These are phyloP conservation scores for Rhinopomastus cyanomelas DNA, from an alignment of 2,113 vertebrate species.

Conservation along the genomic window DNA sequence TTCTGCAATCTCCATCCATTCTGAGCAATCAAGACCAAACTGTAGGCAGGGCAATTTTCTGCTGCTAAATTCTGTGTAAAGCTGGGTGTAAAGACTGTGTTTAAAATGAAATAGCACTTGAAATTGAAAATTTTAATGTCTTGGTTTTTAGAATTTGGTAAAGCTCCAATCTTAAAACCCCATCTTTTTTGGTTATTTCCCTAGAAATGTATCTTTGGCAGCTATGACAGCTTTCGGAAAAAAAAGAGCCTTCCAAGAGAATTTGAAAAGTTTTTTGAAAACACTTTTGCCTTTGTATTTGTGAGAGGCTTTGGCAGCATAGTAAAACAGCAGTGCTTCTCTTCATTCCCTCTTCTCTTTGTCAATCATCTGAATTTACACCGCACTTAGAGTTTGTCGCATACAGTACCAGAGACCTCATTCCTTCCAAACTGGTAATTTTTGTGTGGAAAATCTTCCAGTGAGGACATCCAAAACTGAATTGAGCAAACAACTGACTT, in stretches of 20 bases:
- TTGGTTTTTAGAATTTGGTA: background rate
- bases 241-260: constrained; percentile 47
- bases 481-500: background rate
- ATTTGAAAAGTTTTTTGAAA: constrained; percentile 43
- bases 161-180: background rate
- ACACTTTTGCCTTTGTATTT: constrained; percentile 52
- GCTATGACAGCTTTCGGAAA: constrained; percentile 63
- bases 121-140: constrained; percentile 21
- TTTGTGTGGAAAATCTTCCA: background rate
- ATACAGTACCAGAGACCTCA: background rate
- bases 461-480: background rate
- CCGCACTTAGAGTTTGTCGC: constrained; percentile 43
- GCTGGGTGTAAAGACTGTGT: background rate
- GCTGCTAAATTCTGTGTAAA: background rate
- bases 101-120: background rate
- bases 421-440: constrained; percentile 29
- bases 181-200: background rate
- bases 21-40: accelerated
- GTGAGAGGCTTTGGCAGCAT: constrained; percentile 44
- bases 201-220: constrained; percentile 42
- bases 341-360: constrained; percentile 13
- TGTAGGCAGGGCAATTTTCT: background rate
- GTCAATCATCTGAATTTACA: constrained; percentile 59
- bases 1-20: background rate
- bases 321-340: constrained; percentile 34